Percentiles rank a stretch among this genome's conserved stretches.
Conservation (phyloP, 30 jellyfish, hydroid and myxozoan genomes). For the Nemopilema nomurai region DNA sequence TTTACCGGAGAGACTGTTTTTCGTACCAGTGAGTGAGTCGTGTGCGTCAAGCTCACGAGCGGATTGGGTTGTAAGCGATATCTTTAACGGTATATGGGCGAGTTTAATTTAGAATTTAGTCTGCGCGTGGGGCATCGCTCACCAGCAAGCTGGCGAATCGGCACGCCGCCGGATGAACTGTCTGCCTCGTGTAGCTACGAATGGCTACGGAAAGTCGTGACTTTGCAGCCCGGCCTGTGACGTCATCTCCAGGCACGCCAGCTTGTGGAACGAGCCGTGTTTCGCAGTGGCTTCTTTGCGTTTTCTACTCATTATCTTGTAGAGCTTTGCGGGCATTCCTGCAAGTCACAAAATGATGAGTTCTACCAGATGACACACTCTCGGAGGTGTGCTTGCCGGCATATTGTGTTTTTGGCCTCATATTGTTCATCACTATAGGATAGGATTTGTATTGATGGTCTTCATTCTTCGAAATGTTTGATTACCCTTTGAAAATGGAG, state of each 20-base stretch:
- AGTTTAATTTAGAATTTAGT: not conserved
- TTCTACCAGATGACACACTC: not conserved
- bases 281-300: not conserved
- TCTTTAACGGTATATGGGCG: conserved; percentile 14
- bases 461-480: too few species aligned
- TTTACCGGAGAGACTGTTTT: conserved; percentile 51
- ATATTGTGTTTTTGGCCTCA: not conserved
- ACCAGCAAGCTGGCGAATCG: not conserved
- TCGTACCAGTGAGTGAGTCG: not conserved
- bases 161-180: not conserved
- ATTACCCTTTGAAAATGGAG: too few species aligned
- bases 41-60: conserved; percentile 4
- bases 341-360: not conserved
- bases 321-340: not conserved
- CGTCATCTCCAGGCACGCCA: not conserved
- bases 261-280: not conserved
- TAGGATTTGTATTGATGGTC: too few species aligned
- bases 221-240: not conserved
- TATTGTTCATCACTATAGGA: too few species aligned
- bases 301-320: not conserved
- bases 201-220: not conserved
- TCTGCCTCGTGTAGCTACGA: not conserved
- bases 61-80: not conserved
- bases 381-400: not conserved
- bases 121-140: not conserved